phyloP scores from a whole-genome alignment of 2,113 vertebrate species.

The Catharus fuscescens region DNA sequence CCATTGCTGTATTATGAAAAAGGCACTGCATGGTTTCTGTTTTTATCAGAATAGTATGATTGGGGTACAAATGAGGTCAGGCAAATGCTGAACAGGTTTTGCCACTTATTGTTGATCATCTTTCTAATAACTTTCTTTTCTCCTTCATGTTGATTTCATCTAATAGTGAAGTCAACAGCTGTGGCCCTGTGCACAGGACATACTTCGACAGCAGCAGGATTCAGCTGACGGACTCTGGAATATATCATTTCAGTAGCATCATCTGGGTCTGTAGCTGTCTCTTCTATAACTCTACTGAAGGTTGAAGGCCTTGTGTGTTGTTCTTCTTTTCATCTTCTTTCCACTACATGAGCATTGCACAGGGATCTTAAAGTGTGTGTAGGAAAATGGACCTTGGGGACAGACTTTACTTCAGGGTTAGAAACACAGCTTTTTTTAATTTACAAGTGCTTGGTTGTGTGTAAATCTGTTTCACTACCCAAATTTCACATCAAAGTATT shows the following conservation, averaged over 20 bases:
- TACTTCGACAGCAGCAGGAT: slow-evolving; percentile 18
- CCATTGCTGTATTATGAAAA: not conserved
- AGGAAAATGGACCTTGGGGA: not conserved
- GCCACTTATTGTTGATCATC: not conserved
- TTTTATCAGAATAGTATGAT: not conserved
- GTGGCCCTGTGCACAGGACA: not conserved
- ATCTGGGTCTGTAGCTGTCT: not conserved
- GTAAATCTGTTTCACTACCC: slow-evolving; percentile 3
- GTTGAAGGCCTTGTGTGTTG: not conserved
- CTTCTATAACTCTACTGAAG: not conserved
- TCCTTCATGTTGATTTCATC: not conserved
- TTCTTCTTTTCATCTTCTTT: not conserved
- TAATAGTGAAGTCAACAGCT: slow-evolving; percentile 11
- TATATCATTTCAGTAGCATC: not conserved
- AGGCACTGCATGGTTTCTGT: not conserved
- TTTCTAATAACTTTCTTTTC: slow-evolving; percentile 15
- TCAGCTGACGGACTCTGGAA: slow-evolving; percentile 38
- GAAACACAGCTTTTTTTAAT: slow-evolving; percentile 5
- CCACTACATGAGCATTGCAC: not conserved
- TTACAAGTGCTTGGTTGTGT: not conserved
- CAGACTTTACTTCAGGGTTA: not conserved
- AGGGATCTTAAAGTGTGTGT: not conserved
- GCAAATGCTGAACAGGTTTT: not conserved
- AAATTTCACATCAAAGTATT: slow-evolving; percentile 27
- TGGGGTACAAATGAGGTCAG: not conserved